A percentile compares a stretch with the other conserved stretches of the same genome.
phyloP scores from a whole-genome alignment of 2,113 vertebrate species.

The Rhombomys opimus region DNA sequence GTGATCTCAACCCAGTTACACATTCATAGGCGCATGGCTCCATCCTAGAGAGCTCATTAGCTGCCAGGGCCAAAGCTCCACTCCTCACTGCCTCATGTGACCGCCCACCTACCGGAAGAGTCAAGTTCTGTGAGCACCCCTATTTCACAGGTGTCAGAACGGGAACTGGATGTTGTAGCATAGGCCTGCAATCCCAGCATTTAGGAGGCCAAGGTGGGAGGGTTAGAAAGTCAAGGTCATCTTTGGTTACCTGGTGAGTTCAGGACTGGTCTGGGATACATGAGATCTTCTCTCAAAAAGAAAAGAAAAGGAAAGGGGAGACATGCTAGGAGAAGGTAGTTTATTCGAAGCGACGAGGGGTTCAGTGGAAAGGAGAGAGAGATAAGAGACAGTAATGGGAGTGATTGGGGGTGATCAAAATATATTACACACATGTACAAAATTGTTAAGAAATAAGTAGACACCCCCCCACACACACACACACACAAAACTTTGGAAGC shows the following conservation, averaged over 20 bases:
- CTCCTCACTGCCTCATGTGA: not conserved
- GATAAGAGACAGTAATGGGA: not conserved
- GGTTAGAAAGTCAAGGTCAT: not conserved
- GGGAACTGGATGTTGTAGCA: not conserved
- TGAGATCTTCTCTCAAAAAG: not conserved
- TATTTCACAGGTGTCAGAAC: conserved; percentile 10
- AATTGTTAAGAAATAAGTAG: not conserved
- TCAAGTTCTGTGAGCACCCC: not conserved
- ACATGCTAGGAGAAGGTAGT: not conserved
- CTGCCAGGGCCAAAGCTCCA: not conserved
- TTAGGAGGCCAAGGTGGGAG: not conserved
- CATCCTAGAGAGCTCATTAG: not conserved
- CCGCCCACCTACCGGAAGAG: not conserved
- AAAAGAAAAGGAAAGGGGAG: not conserved
- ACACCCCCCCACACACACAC: not conserved
- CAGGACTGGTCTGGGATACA: not conserved
- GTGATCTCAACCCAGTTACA: not conserved
- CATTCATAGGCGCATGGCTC: not conserved
- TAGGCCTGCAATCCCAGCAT: no score
- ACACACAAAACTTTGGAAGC: not conserved
- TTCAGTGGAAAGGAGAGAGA: not conserved
- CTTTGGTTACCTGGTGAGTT: not conserved
- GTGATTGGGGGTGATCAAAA: not conserved
- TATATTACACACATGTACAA: not conserved
- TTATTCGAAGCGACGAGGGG: not conserved